A percentile compares a stretch with the other conserved stretches of the same genome.
phyloP scores from a whole-genome alignment of 1,140 invertebrate species.

The Ceratina japonica region DNA sequence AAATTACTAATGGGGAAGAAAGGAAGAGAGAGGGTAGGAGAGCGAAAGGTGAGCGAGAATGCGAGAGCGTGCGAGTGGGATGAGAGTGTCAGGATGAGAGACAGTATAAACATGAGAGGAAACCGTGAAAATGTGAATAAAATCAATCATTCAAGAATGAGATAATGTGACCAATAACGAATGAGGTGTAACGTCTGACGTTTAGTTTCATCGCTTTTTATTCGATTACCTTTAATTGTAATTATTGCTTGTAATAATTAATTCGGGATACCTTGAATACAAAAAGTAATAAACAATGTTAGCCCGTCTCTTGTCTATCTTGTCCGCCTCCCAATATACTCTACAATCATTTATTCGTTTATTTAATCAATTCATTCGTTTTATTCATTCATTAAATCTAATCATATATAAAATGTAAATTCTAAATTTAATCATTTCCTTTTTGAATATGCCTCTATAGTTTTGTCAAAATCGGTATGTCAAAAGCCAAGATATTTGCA shows the following conservation, averaged over 20 bases:
- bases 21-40: constrained; percentile 42
- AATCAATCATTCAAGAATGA: constrained; percentile 66
- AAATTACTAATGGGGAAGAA: constrained; percentile 65
- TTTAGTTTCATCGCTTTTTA: constrained; percentile 70
- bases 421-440: no score
- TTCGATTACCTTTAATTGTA: constrained; percentile 68
- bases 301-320: constrained; percentile 41
- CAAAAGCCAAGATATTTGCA: no score
- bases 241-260: constrained; percentile 69
- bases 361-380: no score
- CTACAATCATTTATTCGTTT: not conserved
- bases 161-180: constrained; percentile 67
- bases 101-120: constrained; percentile 15
- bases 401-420: no score
- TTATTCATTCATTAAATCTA: no score
- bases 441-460: no score
- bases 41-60: constrained; percentile 19
- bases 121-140: constrained; percentile 61
- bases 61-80: constrained; percentile 11
- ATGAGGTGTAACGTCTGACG: constrained; percentile 68
- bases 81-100: no score
- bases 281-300: constrained; percentile 69
- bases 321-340: no score
- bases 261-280: constrained; percentile 72
- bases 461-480: no score